phyloP scores from a whole-genome alignment of 2,888 invertebrate genomes.

The Dendrolimus pini region DNA sequence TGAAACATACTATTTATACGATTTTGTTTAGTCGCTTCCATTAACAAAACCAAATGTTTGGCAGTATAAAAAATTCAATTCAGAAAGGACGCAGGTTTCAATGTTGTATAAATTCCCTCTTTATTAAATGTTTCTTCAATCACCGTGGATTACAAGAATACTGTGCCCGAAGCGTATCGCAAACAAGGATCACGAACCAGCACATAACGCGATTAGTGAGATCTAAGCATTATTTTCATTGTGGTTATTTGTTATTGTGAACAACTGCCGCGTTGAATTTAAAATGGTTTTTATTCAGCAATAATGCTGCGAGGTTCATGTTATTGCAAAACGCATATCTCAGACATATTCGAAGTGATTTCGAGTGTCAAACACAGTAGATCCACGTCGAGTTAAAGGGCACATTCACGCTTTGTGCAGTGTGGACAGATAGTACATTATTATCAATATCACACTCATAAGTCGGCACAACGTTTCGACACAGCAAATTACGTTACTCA shows the following conservation, averaged over 20 bases:
- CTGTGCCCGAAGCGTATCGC: conserved; percentile 28
- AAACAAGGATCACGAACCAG: conserved; percentile 26
- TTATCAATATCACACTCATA: conserved; percentile 21
- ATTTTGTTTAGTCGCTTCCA: conserved; percentile 59
- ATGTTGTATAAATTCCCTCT: not conserved
- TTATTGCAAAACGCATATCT: conserved; percentile 1
- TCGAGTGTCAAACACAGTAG: not conserved
- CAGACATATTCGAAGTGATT: conserved; percentile 12
- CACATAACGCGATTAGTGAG: conserved; percentile 27
- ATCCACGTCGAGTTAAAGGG: not conserved
- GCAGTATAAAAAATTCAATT: conserved; percentile 33
- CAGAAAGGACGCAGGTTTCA: not conserved
- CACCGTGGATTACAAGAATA: conserved; percentile 18
- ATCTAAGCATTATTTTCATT: conserved; percentile 20
- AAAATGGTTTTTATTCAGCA: conserved; percentile 4
- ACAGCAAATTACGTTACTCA: conserved; percentile 67
- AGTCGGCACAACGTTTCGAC: conserved; percentile 69
- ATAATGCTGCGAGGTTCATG: conserved; percentile 2
- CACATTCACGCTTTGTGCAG: not conserved
- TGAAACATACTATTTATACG: conserved; percentile 68
- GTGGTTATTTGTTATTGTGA: conserved; percentile 40
- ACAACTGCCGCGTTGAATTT: conserved; percentile 28
- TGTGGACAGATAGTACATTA: not conserved
- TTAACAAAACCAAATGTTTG: conserved; percentile 53
- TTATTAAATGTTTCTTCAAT: not conserved